Base-by-base conservation (phyloP, 2,797 vertebrate genomes). In the Chrosomus eos region DNA sequence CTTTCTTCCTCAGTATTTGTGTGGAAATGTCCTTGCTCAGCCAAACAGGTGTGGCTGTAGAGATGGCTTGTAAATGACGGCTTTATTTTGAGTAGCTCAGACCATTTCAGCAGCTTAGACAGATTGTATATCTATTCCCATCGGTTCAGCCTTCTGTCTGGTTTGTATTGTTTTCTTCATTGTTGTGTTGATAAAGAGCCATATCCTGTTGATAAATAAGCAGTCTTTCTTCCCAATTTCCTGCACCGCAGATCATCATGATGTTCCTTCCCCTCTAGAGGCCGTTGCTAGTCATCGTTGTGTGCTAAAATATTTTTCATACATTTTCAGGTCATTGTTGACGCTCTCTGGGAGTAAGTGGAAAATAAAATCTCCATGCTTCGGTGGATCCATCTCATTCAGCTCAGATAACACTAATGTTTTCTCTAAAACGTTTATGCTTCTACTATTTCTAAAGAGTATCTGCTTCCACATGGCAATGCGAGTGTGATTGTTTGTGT, bases 21-120 rank as follows among this genome's bases (percentile, higher is more conserved):
- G 92, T 90, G 91, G 90, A 93, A 89, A 92, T 91, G 90, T 85
- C 90, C 93, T 93, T 92, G 89, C 87, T 87, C 82, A 93, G 68
- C 73, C 90, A 90, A 90, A 87, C 89, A 90, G 90, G 88, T 90
- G 87, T 91, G 85, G 85, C 18, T 87, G 81, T 70, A 55, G 84
- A 81, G 43, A 43, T 48, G 68, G 36, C 78, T 45, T 55, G 36
- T 36, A 67, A 68, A 78, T 89, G 88, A 94, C 87, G 71, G 68
- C 89, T 93, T 91, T 89, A 89, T 93, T 93, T 92, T 45, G 70
- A 86, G 55, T 79, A 84, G 81, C 53, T 55, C 71, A 88, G 86
- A 88, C 60, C 53, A 84, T 87, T 43, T 88, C 79, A 85, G 64
- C 53, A 48, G 87, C 83, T 89, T 48, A 89, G 74, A 85, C 74